Evolutionary conservation across 2,113 vertebrate species (phyloP).

Genomic region (Sapajus apella): DNA sequence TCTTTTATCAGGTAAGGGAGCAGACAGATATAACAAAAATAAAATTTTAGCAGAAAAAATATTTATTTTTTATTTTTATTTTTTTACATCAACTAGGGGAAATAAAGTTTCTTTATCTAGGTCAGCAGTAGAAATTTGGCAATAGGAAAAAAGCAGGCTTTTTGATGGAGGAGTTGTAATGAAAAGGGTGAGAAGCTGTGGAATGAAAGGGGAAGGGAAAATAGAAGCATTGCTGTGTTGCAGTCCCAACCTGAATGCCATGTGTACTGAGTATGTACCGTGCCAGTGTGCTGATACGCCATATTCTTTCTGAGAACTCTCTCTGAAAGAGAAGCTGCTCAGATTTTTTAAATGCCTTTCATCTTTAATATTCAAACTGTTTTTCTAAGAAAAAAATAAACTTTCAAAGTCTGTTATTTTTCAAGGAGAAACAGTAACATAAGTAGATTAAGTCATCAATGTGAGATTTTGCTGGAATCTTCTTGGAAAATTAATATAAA

Average conservation of each 20-base stretch:
- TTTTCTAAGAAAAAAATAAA: not conserved
- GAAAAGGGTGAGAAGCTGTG: conserved; percentile 60
- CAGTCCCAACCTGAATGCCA: conserved; percentile 61
- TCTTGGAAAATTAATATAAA: conserved; percentile 12
- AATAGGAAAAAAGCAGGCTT: conserved; percentile 59
- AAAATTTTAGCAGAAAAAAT: conserved; percentile 64
- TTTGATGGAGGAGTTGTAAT: conserved; percentile 66
- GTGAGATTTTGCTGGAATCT: not conserved
- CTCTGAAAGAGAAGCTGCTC: not conserved
- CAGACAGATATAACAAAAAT: conserved; percentile 76
- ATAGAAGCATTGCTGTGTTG: conserved; percentile 48
- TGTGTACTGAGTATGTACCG: not conserved
- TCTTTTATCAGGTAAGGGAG: conserved; percentile 60
- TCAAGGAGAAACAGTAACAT: not conserved
- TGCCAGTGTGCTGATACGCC: not conserved
- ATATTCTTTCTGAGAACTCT: not conserved
- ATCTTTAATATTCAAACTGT: not conserved
- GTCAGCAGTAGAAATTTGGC: conserved; percentile 67
- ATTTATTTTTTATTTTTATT: conserved; percentile 50
- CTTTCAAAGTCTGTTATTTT: not conserved
- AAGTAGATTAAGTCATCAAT: not conserved
- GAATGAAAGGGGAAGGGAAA: conserved; percentile 58
- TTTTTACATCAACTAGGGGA: conserved; percentile 38
- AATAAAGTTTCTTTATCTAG: conserved; percentile 62
- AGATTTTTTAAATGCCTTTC: not conserved